A percentile compares a stretch with the other conserved stretches of the same genome.
phyloP scores from a whole-genome alignment of 64 coral and sea anemone species.

The Montipora foliosa region DNA sequence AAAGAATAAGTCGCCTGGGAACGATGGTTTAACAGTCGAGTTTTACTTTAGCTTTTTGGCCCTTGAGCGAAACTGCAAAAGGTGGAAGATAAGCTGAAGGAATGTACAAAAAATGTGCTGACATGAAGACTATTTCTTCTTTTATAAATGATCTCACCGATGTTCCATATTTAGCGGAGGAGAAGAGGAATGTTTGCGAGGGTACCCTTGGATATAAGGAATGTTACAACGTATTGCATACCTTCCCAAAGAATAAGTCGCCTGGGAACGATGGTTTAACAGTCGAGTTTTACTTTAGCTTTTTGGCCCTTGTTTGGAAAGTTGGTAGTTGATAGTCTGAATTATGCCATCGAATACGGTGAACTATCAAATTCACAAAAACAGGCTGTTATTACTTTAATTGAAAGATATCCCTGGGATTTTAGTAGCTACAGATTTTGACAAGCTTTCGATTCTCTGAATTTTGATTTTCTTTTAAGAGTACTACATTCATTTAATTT shows the following conservation, averaged over 20 bases:
- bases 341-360: not conserved
- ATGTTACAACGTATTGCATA: not conserved
- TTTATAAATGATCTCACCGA: too few relatives aligned
- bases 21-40: slow-evolving; percentile 33
- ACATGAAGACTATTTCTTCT: too few relatives aligned
- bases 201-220: not conserved
- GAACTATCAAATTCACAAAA: not conserved
- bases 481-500: too few relatives aligned
- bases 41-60: slow-evolving; percentile 53
- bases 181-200: too few relatives aligned
- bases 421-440: not conserved
- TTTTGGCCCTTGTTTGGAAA: slow-evolving; percentile 37
- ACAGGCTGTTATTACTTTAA: not conserved
- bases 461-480: too few relatives aligned
- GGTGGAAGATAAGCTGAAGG: too few relatives aligned
- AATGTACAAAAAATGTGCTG: too few relatives aligned
- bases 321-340: not conserved
- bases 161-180: too few relatives aligned
- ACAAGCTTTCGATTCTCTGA: too few relatives aligned
- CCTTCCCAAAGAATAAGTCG: not conserved
- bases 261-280: slow-evolving; percentile 49
- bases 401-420: not conserved
- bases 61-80: too few relatives aligned
- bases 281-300: slow-evolving; percentile 40
- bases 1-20: slow-evolving; percentile 28